Conservation (phyloP, 2,888 invertebrate genomes). For the Melieria omissa region DNA sequence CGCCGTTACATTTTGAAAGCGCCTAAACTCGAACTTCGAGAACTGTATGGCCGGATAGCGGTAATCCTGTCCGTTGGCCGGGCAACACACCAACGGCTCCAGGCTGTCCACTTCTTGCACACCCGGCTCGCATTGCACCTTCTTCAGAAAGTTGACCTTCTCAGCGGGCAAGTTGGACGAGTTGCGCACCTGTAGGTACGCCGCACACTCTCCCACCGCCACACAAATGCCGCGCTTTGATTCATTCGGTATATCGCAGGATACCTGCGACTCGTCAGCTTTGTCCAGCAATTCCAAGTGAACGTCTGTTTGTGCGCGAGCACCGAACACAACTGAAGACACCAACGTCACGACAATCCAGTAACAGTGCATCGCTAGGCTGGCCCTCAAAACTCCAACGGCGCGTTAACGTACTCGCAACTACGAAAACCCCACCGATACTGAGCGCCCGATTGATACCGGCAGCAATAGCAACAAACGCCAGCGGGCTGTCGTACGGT, state of each 20-base stretch:
- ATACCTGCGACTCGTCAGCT: background rate
- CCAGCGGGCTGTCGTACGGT: background rate
- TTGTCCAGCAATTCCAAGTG: constrained; percentile 19
- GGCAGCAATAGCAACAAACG: background rate
- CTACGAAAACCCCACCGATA: constrained; percentile 8
- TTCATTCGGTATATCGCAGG: constrained; percentile 64
- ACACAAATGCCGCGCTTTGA: constrained; percentile 59
- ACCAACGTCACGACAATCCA: constrained; percentile 14
- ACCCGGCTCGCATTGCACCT: constrained; percentile 57
- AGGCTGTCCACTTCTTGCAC: constrained; percentile 22
- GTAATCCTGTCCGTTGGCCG: constrained; percentile 59
- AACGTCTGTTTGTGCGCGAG: constrained; percentile 43
- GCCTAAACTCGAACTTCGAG: constrained; percentile 57
- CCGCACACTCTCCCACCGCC: constrained; percentile 54
- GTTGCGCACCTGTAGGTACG: constrained; percentile 61
- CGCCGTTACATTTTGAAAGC: constrained; percentile 53
- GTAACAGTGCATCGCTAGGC: constrained; percentile 34
- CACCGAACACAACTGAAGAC: constrained; percentile 42
- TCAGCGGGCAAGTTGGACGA: constrained; percentile 57
- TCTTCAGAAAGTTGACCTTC: constrained; percentile 61
- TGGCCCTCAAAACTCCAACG: background rate
- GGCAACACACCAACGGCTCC: constrained; percentile 59
- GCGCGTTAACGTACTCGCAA: background rate
- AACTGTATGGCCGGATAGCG: constrained; percentile 57
- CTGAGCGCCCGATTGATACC: background rate